A percentile compares a stretch with the other conserved stretches of the same genome.
Evolutionary conservation across 2,113 vertebrate species (phyloP).

Genomic region (Grammomys dolichurus): DNA sequence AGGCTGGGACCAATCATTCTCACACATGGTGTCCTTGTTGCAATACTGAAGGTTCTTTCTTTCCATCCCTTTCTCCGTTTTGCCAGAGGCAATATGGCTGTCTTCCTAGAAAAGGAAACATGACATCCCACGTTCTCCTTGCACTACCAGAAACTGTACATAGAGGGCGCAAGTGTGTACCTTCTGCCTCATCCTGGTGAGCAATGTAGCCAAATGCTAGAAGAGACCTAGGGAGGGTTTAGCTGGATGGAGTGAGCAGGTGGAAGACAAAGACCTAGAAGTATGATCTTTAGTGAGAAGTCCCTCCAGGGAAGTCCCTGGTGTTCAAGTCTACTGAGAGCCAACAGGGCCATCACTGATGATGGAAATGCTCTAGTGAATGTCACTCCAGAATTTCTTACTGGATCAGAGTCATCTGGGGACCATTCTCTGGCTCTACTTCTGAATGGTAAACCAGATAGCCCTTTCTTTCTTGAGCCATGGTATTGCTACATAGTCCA

Average conservation of each 20-base stretch:
- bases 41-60: background rate
- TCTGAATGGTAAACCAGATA: background rate
- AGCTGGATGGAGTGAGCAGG: too few relatives aligned
- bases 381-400: constrained; percentile 10
- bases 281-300: background rate
- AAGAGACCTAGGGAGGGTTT: background rate
- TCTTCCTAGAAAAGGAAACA: background rate
- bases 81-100: background rate
- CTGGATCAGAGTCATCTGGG: background rate
- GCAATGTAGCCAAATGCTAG: background rate
- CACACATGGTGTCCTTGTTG: background rate
- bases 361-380: background rate
- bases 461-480: background rate
- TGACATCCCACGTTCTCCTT: background rate
- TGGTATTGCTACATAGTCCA: background rate
- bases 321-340: background rate
- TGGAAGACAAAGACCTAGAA: background rate
- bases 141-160: constrained; percentile 3
- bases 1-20: background rate
- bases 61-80: background rate
- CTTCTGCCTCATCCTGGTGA: background rate
- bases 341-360: background rate
- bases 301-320: background rate
- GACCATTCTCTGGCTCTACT: background rate
- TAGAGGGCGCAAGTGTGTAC: constrained; percentile 8